Percentiles rank a stretch among this genome's conserved stretches.
phyloP scores from a whole-genome alignment of 2,797 vertebrate genomes.

The Gephyroberyx darwinii region DNA sequence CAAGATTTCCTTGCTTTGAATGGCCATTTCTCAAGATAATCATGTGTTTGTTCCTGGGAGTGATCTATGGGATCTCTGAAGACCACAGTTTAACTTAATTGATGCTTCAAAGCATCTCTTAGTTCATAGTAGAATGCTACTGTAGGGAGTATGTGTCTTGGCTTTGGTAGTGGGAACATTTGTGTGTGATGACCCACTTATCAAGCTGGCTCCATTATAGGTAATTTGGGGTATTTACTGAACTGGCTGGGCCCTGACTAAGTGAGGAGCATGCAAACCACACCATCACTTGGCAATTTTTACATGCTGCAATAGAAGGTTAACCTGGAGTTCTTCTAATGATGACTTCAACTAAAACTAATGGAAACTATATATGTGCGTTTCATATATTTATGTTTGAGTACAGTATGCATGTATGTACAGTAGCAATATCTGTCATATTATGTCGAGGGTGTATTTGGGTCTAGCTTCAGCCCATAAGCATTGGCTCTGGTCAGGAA shows the following conservation, averaged over 20 bases:
- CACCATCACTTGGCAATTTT: conserved; percentile 28
- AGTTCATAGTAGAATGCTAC: no score
- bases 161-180: conserved; percentile 34
- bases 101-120: conserved; percentile 8
- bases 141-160: conserved; percentile 1
- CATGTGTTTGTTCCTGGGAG: conserved; percentile 9
- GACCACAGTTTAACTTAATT: conserved; percentile 34
- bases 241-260: conserved; percentile 44
- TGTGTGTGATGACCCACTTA: conserved; percentile 64
- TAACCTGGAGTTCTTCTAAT: conserved; percentile 29
- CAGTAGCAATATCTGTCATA: no score
- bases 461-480: no score
- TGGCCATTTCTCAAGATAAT: neutral
- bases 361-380: conserved; percentile 41
- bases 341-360: conserved; percentile 39
- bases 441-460: no score
- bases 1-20: no score
- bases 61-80: conserved; percentile 25
- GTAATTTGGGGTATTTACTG: conserved; percentile 50
- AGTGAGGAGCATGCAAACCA: conserved; percentile 37
- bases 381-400: neutral
- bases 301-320: conserved; percentile 28
- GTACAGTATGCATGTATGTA: neutral
- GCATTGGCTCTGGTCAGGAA: no score
- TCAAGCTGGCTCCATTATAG: conserved; percentile 50